phyloP scores from a whole-genome alignment of 1,140 invertebrate species.

The Bursaphelenchus mucronatus region DNA sequence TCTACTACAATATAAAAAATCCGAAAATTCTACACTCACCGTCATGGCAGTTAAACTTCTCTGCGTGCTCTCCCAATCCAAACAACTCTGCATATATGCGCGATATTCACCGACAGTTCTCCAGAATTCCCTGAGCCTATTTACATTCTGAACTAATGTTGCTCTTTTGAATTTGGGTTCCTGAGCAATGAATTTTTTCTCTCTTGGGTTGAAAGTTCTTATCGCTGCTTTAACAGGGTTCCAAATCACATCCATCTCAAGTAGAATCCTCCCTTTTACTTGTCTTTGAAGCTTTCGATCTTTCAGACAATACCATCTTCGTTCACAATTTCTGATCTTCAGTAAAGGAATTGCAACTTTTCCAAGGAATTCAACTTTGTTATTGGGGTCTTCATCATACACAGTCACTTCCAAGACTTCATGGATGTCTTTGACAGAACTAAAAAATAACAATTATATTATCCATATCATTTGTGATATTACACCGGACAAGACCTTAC shows the following conservation, averaged over 20 bases:
- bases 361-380: conserved; percentile 94
- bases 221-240: conserved; percentile 84
- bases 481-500: conserved; percentile 67
- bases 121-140: conserved; percentile 82
- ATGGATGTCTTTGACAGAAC: conserved; percentile 93
- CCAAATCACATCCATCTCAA: conserved; percentile 87
- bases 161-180: conserved; percentile 88
- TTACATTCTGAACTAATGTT: conserved; percentile 54
- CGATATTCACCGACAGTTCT: conserved; percentile 81
- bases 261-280: conserved; percentile 86
- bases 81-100: conserved; percentile 88
- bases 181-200: conserved; percentile 87
- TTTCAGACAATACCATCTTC: conserved; percentile 90
- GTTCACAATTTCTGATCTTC: conserved; percentile 68
- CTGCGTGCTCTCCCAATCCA: conserved; percentile 90
- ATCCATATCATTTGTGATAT: conserved; percentile 8
- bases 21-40: conserved; percentile 60
- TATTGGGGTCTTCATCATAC: conserved; percentile 94
- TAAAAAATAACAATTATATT: conserved; percentile 62
- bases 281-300: conserved; percentile 83
- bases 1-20: not conserved
- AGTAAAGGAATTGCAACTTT: conserved; percentile 82
- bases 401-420: conserved; percentile 92
- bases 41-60: conserved; percentile 80
- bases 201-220: conserved; percentile 86